Conservation (phyloP, 2,888 invertebrate species). For the Eristalinus sepulchralis region DNA sequence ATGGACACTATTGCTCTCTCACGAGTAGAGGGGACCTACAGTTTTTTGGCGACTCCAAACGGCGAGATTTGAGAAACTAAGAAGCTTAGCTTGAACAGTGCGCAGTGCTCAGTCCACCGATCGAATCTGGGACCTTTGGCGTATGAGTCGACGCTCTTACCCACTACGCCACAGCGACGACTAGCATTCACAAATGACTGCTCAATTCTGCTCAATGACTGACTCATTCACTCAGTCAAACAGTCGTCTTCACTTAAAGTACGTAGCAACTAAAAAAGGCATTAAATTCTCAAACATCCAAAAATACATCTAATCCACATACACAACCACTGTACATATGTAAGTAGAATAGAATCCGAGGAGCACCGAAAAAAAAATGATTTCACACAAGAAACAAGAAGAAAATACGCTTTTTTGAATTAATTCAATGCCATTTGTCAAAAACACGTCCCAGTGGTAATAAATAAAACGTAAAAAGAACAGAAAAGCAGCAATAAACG, state of each 20-base stretch:
- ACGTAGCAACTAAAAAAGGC: background rate
- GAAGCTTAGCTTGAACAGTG: too few relatives aligned
- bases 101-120: too few relatives aligned
- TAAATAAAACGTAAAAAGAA: conserved; percentile 35
- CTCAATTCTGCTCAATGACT: conserved; percentile 27
- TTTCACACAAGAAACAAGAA: conserved; percentile 41
- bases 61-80: too few relatives aligned
- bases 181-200: background rate
- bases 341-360: conserved; percentile 6
- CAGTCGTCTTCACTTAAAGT: conserved; percentile 3
- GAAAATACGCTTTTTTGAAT: conserved; percentile 17
- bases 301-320: background rate
- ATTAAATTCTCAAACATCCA: conserved; percentile 42
- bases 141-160: too few relatives aligned
- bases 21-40: too few relatives aligned
- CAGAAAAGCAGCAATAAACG: conserved; percentile 28
- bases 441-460: conserved; percentile 44
- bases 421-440: conserved; percentile 46
- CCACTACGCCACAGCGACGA: too few relatives aligned
- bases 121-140: too few relatives aligned
- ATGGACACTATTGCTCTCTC: too few relatives aligned
- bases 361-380: conserved; percentile 3
- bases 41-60: too few relatives aligned
- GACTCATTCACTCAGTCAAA: conserved; percentile 22
- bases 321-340: background rate